A percentile compares a stretch with the other conserved stretches of the same genome.
These are phyloP conservation scores for Bombyx mandarina DNA, from an alignment of 1,140 invertebrate species.

Conservation along the genomic window DNA sequence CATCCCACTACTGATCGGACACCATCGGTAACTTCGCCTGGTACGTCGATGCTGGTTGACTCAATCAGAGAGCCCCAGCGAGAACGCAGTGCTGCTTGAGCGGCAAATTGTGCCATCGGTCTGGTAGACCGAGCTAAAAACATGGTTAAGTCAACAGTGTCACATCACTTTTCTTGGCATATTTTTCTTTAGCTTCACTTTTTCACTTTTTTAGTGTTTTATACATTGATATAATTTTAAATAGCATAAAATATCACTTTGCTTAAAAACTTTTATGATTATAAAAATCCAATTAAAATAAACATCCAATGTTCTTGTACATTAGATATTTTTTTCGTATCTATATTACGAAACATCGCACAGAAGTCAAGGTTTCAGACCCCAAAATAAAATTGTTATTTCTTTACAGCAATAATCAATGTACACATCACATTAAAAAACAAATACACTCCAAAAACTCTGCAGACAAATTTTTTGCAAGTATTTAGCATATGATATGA, in stretches of 20 bases:
- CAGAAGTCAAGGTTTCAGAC: too few relatives aligned
- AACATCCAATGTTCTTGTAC: too few relatives aligned
- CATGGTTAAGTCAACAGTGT: constrained; percentile 20
- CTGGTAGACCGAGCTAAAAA: constrained; percentile 41
- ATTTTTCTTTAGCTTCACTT: too few relatives aligned
- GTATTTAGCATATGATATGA: too few relatives aligned
- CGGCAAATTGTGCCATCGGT: constrained; percentile 76
- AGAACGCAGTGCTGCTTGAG: constrained; percentile 75
- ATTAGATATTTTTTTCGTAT: too few relatives aligned
- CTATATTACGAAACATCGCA: too few relatives aligned
- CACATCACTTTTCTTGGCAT: background rate
- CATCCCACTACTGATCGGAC: constrained; percentile 81
- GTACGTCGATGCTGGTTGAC: constrained; percentile 75
- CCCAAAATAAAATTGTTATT: background rate
- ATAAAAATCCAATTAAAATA: too few relatives aligned
- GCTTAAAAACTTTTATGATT: too few relatives aligned
- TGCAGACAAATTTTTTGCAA: too few relatives aligned
- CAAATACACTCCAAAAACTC: background rate
- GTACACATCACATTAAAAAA: background rate
- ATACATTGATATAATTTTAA: too few relatives aligned
- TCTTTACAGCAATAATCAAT: background rate
- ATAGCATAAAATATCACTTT: too few relatives aligned
- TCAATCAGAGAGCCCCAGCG: constrained; percentile 78
- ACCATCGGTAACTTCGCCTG: constrained; percentile 76
- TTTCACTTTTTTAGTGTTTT: too few relatives aligned